Evolutionary conservation across 2,113 vertebrate genomes (phyloP).

Genomic region (Tupaia tana): DNA sequence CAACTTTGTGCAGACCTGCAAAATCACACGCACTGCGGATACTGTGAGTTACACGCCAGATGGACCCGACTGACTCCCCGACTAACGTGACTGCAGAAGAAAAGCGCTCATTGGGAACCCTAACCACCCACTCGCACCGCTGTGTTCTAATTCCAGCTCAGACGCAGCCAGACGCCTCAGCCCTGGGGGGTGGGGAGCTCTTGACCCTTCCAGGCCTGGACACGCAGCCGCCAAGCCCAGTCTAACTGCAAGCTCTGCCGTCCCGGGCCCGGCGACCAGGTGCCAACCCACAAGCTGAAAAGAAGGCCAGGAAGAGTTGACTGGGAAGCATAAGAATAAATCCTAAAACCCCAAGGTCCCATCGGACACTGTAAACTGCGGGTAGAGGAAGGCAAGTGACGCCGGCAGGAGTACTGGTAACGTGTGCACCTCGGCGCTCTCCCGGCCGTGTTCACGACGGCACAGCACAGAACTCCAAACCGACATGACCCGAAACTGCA

Average conservation of each 20-base stretch:
- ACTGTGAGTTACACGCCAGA: slow-evolving; percentile 51
- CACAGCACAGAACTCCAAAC: neutral
- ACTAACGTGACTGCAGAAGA: neutral
- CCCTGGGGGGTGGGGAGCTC: neutral
- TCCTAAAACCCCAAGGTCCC: neutral
- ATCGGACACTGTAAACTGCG: neutral
- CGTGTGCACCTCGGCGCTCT: too few species aligned
- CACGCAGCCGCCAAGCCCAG: neutral
- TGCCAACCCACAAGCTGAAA: neutral
- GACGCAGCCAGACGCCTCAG: neutral
- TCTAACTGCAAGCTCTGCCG: neutral
- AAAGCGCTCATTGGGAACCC: slow-evolving; percentile 56
- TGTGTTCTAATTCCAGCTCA: slow-evolving; percentile 58
- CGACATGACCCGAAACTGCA: too few species aligned
- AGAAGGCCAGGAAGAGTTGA: neutral
- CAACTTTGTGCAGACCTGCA: neutral
- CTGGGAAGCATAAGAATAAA: neutral
- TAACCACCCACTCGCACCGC: slow-evolving; percentile 58
- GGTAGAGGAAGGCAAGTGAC: neutral
- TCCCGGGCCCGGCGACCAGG: neutral
- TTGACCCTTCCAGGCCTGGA: slow-evolving; percentile 36
- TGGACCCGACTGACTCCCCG: slow-evolving; percentile 59
- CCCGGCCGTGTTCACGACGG: too few species aligned
- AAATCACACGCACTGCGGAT: slow-evolving; percentile 31
- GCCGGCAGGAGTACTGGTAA: neutral